Evolutionary conservation across 2,888 invertebrate genomes (phyloP), one percentile per base, ranked within the genome.

Genomic region (Seira musarum): DNA sequence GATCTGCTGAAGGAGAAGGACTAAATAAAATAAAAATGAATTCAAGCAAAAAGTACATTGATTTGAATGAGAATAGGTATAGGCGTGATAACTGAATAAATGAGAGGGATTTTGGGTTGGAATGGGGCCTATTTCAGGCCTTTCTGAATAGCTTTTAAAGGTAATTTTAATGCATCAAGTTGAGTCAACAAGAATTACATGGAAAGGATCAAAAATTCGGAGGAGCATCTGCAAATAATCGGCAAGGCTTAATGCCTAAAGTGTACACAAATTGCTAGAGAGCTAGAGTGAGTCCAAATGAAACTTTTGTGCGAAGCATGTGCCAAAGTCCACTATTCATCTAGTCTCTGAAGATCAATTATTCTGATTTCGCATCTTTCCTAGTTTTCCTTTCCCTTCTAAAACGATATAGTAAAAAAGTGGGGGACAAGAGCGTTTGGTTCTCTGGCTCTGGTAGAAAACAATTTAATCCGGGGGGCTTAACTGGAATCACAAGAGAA

Each of bases 401-500:
- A 30, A 73, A 65, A 53, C 24, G n/a, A 61, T 60, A 69, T 3
- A 22, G 40, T 21, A 13, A 40, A 21, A 61, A 35, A 40, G 63
- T 61, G 61, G 61, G n/a, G 61, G 21, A 40, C 10, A 17, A 13
- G 40, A 30, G n/a, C n/a, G n/a, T n/a, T n/a, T n/a, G n/a, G n/a
- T n/a, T n/a, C n/a, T n/a, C n/a, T n/a, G n/a, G n/a, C n/a, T n/a
- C n/a, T n/a, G n/a, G 81, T 83, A 82, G 82, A 83, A 81, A 81
- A 85, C 82, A 82, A 85, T 85, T 82, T 81, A 85, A 83, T 76
- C 81, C 80, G 77, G 69, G 79, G 76, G 73, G 80, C 79, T 85
- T 85, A 85, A 81, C 77, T 80, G 71, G 75, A 83, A 83, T 80
- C 83, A 82, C 72, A 82, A 83, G 82, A 77, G 82, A 85, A 83